Evolutionary conservation across 2,888 invertebrate species (phyloP).

Genomic region (Amiota minor): DNA sequence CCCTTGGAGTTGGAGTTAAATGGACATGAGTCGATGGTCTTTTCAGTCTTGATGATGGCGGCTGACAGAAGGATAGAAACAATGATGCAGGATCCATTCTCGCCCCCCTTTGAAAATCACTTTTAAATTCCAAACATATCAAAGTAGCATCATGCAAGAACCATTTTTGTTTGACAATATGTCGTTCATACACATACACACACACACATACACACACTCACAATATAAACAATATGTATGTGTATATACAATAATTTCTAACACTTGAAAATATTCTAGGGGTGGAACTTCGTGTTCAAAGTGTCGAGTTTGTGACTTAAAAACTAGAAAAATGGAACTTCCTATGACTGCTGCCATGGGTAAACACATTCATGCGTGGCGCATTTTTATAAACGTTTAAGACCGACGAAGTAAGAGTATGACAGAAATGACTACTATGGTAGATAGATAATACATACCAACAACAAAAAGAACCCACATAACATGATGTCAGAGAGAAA

Average conservation of each 20-base stretch:
- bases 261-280: conserved; percentile 32
- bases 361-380: conserved; percentile 20
- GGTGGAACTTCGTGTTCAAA: conserved; percentile 59
- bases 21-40: no score
- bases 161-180: conserved; percentile 42
- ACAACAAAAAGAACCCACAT: conserved; percentile 31
- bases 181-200: conserved; percentile 4
- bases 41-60: conserved; percentile 21
- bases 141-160: conserved; percentile 28
- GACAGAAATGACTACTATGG: no score
- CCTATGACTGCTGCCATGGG: conserved; percentile 37
- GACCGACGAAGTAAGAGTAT: conserved; percentile 46
- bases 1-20: conserved; percentile 10
- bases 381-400: conserved; percentile 55
- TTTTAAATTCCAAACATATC: conserved; percentile 51
- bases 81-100: no score
- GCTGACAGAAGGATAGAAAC: conserved; percentile 6
- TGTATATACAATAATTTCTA: not conserved
- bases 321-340: conserved; percentile 57
- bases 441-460: no score
- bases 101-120: conserved; percentile 48
- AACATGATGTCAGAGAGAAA: conserved; percentile 20
- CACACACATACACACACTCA: conserved; percentile 26
- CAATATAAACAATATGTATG: not conserved
- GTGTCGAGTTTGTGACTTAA: conserved; percentile 62